Base-by-base conservation (phyloP, 2,888 invertebrate species). In the Lacanobia oleracea region DNA sequence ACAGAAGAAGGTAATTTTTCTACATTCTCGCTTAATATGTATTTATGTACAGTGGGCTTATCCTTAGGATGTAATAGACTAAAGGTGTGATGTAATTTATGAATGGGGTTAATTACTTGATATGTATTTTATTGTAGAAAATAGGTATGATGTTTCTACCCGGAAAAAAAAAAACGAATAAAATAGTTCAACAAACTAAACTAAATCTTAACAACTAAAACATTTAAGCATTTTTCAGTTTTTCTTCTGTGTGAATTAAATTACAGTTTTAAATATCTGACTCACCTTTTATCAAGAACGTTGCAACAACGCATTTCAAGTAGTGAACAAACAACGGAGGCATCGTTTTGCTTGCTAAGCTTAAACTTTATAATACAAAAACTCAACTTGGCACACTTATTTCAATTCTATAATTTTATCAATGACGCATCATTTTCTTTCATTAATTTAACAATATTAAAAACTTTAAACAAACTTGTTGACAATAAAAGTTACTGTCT, bases 231-330 rank as follows among this genome's bases (percentile, higher is more conserved):
- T 21, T 43, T 43, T 43, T 21, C 1, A n/a, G 3, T n/a, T 16
- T 21, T 14, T 5, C 16, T 2, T 45, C n/a, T 14, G 14, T 10
- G 8, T 18, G 1, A 23, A 50, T 8, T 37, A 40, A 50, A 21
- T 6, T 45, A 40, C 2, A 18, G 12, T 53, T 65, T 45, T 5
- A 43, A 50, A 21, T 27, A 54, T n/a, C 0, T 18, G 64, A 85
- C 92, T 92, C 88, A 95, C 95, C 94, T 90, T 89, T 92, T 21
- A 92, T 86, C 74, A 91, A 89, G 84, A 94, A 88, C 61, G 90
- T 87, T 67, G 89, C 88, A 76, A 88, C 83, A 86, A 93, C 91
- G 91, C 92, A 94, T 88, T 92, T 84, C 77, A 93, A 88, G 81
- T 89, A 87, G 81, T 87, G 88, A 72, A 86, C 81, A 82, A 90